A percentile compares a stretch with the other conserved stretches of the same genome.
Evolutionary conservation across 2,113 vertebrate genomes (phyloP).

Genomic region (Nibea albiflora): DNA sequence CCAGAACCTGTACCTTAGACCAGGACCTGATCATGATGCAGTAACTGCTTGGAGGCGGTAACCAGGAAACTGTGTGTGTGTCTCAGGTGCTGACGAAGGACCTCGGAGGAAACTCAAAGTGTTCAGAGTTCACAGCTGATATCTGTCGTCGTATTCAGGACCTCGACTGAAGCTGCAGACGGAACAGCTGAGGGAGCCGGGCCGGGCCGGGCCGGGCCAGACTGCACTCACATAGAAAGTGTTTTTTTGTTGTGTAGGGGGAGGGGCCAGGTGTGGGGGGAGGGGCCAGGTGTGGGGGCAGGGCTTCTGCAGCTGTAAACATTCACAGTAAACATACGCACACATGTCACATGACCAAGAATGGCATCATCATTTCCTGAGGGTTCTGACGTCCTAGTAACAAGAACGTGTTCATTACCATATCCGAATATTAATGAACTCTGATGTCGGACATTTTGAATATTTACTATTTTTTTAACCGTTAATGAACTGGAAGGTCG

Average conservation of each 20-base stretch:
- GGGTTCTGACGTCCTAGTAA: no score
- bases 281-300: no score
- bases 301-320: slow-evolving; percentile 44
- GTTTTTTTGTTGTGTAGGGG: no score
- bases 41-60: neutral
- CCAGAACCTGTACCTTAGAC: no score
- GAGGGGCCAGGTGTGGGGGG: neutral
- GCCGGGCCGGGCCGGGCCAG: neutral
- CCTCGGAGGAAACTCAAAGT: slow-evolving; percentile 92
- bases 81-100: slow-evolving; percentile 92
- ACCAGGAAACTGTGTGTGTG: neutral
- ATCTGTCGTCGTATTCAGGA: slow-evolving; percentile 92
- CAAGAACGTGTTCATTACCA: no score
- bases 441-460: neutral
- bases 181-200: neutral
- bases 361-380: neutral
- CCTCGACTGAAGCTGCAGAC: slow-evolving; percentile 66
- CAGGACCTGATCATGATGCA: no score
- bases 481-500: slow-evolving; percentile 16
- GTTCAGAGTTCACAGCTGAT: slow-evolving; percentile 94
- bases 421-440: no score
- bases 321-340: slow-evolving; percentile 62
- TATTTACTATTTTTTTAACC: slow-evolving; percentile 45
- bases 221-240: no score
- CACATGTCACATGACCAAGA: slow-evolving; percentile 66